phyloP scores from a whole-genome alignment of 2,113 vertebrate species.

The Peromyscus maniculatus region DNA sequence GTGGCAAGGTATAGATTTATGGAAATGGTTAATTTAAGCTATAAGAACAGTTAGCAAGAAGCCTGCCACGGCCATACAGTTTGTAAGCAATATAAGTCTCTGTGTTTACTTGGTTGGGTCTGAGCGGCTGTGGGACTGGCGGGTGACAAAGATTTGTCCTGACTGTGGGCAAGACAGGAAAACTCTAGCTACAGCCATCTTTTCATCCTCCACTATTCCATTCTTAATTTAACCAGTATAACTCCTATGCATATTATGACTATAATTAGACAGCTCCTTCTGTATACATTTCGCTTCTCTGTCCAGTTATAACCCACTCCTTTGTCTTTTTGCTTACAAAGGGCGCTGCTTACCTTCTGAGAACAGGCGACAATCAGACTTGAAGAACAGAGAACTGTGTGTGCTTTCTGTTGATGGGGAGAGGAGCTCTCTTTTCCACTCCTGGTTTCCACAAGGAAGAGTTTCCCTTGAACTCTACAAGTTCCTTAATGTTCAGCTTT shows the following conservation, averaged over 20 bases:
- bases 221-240: background rate
- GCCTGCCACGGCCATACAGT: too few relatives aligned
- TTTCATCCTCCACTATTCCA: background rate
- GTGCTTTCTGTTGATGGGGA: background rate
- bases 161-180: too few relatives aligned
- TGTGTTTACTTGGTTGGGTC: too few relatives aligned
- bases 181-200: too few relatives aligned
- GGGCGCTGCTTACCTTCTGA: background rate
- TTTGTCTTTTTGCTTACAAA: constrained; percentile 11
- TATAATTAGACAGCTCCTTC: background rate
- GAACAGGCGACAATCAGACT: background rate
- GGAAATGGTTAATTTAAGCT: too few relatives aligned
- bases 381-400: background rate
- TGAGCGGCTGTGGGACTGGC: too few relatives aligned
- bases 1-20: too few relatives aligned
- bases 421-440: background rate
- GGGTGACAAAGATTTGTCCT: too few relatives aligned
- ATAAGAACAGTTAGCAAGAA: too few relatives aligned
- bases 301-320: background rate
- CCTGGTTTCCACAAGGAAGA: background rate
- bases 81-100: too few relatives aligned
- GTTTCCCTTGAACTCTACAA: background rate
- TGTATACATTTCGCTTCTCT: background rate
- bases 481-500: background rate
- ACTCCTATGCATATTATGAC: background rate